These are phyloP conservation scores for Lepidochrysops patricia DNA, from an alignment of 2,888 invertebrate species.

Conservation along the genomic window DNA sequence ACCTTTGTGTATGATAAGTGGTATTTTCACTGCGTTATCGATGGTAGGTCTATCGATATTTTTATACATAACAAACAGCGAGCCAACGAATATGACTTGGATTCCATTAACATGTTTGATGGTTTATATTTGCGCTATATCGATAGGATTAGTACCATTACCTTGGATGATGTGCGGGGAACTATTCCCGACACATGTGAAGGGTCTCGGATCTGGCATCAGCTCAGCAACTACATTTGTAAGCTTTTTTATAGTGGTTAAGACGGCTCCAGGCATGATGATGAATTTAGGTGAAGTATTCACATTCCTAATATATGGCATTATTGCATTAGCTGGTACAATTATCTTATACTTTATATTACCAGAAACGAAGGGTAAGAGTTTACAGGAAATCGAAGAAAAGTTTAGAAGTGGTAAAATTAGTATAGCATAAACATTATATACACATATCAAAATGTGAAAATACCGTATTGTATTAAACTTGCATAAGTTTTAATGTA, in stretches of 20 bases:
- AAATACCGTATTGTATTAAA: conserved; percentile 23
- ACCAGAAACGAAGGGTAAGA: conserved; percentile 81
- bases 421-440: conserved; percentile 35
- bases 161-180: conserved; percentile 86
- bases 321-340: conserved; percentile 74
- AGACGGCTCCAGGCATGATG: conserved; percentile 78
- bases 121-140: conserved; percentile 74
- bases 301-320: conserved; percentile 78
- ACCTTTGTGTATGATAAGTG: conserved; percentile 78
- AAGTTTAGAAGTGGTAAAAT: conserved; percentile 54
- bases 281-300: conserved; percentile 68
- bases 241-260: conserved; percentile 79
- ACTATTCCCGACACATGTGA: conserved; percentile 76
- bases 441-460: conserved; percentile 15
- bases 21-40: conserved; percentile 75
- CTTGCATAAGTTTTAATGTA: conserved; percentile 40
- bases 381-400: conserved; percentile 80
- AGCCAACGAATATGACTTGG: conserved; percentile 59
- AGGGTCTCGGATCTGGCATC: conserved; percentile 80
- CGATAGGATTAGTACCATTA: conserved; percentile 77
- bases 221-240: conserved; percentile 78
- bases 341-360: conserved; percentile 73
- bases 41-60: conserved; percentile 73
- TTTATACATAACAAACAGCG: conserved; percentile 44
- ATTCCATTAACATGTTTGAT: conserved; percentile 68